phyloP scores from a whole-genome alignment of 1,140 invertebrate genomes.

The Cataglyphis hispanica region DNA sequence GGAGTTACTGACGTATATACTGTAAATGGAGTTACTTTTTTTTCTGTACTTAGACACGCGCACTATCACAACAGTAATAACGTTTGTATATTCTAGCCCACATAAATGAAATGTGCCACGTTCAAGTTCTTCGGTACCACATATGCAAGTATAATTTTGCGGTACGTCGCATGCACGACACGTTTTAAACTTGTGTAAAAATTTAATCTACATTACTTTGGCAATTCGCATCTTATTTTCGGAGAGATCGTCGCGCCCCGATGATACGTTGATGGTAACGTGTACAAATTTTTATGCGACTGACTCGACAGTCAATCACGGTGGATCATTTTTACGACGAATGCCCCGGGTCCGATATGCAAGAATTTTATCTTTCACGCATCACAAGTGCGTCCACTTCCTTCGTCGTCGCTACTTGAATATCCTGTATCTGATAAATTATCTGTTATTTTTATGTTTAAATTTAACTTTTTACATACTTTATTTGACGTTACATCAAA shows the following conservation, averaged over 20 bases:
- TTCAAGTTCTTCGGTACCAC: slow-evolving; percentile 34
- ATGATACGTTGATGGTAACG: slow-evolving; percentile 1
- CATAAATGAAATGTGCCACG: slow-evolving; percentile 60
- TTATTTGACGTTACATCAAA: slow-evolving; percentile 34
- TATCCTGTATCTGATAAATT: slow-evolving; percentile 66
- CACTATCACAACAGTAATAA: slow-evolving; percentile 55
- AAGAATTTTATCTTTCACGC: slow-evolving; percentile 49
- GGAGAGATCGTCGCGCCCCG: slow-evolving; percentile 40
- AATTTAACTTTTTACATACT: slow-evolving; percentile 8
- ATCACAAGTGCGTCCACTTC: slow-evolving; percentile 38
- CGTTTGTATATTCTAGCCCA: slow-evolving; percentile 53
- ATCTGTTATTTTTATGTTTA: slow-evolving; percentile 1
- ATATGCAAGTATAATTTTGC: slow-evolving; percentile 39
- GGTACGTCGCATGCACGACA: slow-evolving; percentile 11
- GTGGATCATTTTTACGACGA: slow-evolving; percentile 26
- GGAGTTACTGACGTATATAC: neutral
- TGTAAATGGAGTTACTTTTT: slow-evolving; percentile 26
- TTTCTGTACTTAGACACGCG: slow-evolving; percentile 70
- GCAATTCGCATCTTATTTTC: slow-evolving; percentile 37
- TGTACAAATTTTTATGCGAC: slow-evolving; percentile 62
- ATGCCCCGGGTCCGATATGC: slow-evolving; percentile 23
- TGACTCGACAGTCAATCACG: slow-evolving; percentile 34
- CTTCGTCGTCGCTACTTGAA: slow-evolving; percentile 62
- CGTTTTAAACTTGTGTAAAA: slow-evolving; percentile 28
- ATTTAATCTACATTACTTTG: neutral